Evolutionary conservation across 23 tunicate species (phyloP).

Genomic region (Halocynthia aurantium): DNA sequence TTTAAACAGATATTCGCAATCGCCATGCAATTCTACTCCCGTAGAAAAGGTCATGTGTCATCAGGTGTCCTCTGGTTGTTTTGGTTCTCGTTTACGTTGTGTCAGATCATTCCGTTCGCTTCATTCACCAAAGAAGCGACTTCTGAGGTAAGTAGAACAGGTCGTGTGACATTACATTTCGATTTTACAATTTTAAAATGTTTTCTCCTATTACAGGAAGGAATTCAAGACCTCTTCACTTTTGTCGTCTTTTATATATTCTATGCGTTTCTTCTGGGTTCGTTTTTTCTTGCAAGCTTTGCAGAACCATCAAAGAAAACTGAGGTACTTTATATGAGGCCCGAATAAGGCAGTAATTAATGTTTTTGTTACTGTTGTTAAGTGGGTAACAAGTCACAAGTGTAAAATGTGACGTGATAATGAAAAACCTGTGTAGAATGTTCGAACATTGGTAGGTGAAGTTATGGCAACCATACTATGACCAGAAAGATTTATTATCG

Average conservation of each 20-base stretch:
- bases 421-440: too few relatives aligned
- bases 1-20: slow-evolving; percentile 26
- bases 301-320: slow-evolving; percentile 38
- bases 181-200: neutral
- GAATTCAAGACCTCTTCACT: slow-evolving; percentile 24
- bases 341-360: too few relatives aligned
- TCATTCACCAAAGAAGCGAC: slow-evolving; percentile 10
- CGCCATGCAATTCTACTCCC: slow-evolving; percentile 32
- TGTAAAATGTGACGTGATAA: too few relatives aligned
- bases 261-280: slow-evolving; percentile 30
- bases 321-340: slow-evolving; percentile 8
- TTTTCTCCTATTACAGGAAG: slow-evolving; percentile 6
- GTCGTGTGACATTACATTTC: neutral
- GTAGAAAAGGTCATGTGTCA: slow-evolving; percentile 44
- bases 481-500: too few relatives aligned
- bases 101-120: slow-evolving; percentile 19
- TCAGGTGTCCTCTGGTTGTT: slow-evolving; percentile 57
- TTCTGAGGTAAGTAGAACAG: neutral
- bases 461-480: too few relatives aligned
- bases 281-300: slow-evolving; percentile 31
- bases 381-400: too few relatives aligned
- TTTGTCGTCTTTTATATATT: slow-evolving; percentile 25
- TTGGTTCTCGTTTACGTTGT: slow-evolving; percentile 35
- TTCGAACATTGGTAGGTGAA: too few relatives aligned
- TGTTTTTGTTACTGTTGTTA: too few relatives aligned